Percentiles rank a stretch among this genome's conserved stretches.
Conservation (phyloP, 2,888 invertebrate genomes). For the Cephus nigrinus region DNA sequence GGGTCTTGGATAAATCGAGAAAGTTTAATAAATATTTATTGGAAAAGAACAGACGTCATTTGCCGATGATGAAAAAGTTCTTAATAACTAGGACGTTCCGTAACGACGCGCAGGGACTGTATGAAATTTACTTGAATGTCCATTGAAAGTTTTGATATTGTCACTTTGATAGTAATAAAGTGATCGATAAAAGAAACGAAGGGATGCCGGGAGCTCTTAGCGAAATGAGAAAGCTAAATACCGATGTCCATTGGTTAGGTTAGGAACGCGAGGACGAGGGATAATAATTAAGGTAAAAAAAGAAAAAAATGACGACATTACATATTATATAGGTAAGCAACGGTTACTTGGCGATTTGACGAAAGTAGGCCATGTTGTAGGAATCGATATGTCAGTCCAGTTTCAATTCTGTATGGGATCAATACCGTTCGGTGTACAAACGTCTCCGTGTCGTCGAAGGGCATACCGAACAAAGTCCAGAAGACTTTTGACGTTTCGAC, state of each 20-base stretch:
- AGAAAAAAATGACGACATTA: background rate
- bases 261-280: background rate
- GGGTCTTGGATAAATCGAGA: background rate
- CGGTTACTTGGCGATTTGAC: slow-evolving; percentile 35
- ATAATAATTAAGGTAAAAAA: background rate
- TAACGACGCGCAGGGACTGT: background rate
- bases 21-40: background rate
- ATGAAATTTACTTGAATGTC: background rate
- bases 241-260: background rate
- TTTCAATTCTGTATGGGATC: slow-evolving; percentile 53
- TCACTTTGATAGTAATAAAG: background rate
- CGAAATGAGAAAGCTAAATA: background rate
- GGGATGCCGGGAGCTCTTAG: background rate
- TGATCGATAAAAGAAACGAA: background rate
- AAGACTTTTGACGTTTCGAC: background rate
- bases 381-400: slow-evolving; percentile 56
- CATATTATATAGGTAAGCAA: slow-evolving; percentile 28
- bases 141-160: background rate
- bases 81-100: background rate
- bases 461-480: background rate
- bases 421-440: slow-evolving; percentile 32
- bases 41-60: background rate
- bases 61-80: background rate
- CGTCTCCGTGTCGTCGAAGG: slow-evolving; percentile 2
- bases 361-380: slow-evolving; percentile 52